Evolutionary conservation across 2,113 vertebrate species (phyloP).

Genomic region (Dissostichus mawsoni): DNA sequence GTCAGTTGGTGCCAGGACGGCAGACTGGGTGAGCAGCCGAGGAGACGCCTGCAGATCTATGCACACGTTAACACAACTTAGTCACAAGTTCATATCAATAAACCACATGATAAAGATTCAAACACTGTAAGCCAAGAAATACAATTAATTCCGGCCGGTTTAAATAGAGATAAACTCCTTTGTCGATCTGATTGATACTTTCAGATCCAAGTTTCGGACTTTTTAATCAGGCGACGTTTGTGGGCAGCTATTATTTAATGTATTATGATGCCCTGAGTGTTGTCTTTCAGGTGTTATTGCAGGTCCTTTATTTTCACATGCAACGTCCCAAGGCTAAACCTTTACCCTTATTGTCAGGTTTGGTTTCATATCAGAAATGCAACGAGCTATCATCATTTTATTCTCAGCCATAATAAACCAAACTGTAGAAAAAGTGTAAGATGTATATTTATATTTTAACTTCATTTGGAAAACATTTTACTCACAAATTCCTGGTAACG

Average conservation of each 20-base stretch:
- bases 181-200: background rate
- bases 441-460: background rate
- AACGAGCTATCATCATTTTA: background rate
- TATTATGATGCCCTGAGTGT: accelerated
- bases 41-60: slow-evolving; percentile 48
- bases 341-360: background rate
- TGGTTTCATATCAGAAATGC: no score
- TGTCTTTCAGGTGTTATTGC: slow-evolving; percentile 32
- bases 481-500: no score
- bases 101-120: accelerated
- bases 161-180: accelerated
- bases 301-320: no score
- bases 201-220: slow-evolving; percentile 3
- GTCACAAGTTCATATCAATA: background rate
- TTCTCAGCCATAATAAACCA: background rate
- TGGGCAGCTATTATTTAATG: background rate
- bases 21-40: slow-evolving; percentile 25
- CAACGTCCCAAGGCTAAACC: background rate
- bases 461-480: background rate
- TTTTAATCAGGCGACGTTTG: slow-evolving; percentile 65
- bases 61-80: slow-evolving; percentile 51
- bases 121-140: accelerated
- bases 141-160: accelerated
- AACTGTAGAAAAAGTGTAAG: background rate
- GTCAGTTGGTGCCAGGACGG: slow-evolving; percentile 66